Evolutionary conservation across 2,113 vertebrate species (phyloP).

Genomic region (Cololabis saira): DNA sequence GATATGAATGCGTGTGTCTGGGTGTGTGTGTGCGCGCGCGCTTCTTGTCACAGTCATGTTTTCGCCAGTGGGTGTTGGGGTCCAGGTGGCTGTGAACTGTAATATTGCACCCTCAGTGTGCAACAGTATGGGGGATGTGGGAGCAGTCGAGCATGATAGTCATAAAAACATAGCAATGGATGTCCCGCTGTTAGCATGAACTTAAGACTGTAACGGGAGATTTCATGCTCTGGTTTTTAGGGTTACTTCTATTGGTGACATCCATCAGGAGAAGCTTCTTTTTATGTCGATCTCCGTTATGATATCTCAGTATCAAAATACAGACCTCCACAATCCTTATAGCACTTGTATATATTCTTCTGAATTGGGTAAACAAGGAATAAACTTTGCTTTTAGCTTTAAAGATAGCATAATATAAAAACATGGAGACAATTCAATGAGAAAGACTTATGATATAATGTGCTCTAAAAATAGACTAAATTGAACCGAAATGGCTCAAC

Average conservation of each 20-base stretch:
- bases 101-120: constrained; percentile 64
- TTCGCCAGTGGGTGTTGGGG: constrained; percentile 57
- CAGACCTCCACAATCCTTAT: too few relatives aligned
- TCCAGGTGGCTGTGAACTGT: constrained; percentile 71
- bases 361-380: too few relatives aligned
- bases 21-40: constrained; percentile 12
- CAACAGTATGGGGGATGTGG: constrained; percentile 54
- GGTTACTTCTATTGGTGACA: neutral
- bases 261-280: neutral
- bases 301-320: too few relatives aligned
- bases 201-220: constrained; percentile 15
- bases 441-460: too few relatives aligned
- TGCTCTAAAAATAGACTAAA: too few relatives aligned
- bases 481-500: too few relatives aligned
- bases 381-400: too few relatives aligned
- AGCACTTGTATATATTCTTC: too few relatives aligned
- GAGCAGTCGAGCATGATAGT: constrained; percentile 55
- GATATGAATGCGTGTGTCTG: constrained; percentile 15
- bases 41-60: constrained; percentile 42
- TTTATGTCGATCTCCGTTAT: too few relatives aligned
- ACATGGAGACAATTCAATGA: too few relatives aligned
- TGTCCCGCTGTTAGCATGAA: constrained; percentile 22
- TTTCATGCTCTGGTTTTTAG: constrained; percentile 5
- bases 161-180: constrained; percentile 52
- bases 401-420: too few relatives aligned